Base-by-base conservation (phyloP, 2,113 vertebrate genomes). In the Serilophus lunatus region DNA sequence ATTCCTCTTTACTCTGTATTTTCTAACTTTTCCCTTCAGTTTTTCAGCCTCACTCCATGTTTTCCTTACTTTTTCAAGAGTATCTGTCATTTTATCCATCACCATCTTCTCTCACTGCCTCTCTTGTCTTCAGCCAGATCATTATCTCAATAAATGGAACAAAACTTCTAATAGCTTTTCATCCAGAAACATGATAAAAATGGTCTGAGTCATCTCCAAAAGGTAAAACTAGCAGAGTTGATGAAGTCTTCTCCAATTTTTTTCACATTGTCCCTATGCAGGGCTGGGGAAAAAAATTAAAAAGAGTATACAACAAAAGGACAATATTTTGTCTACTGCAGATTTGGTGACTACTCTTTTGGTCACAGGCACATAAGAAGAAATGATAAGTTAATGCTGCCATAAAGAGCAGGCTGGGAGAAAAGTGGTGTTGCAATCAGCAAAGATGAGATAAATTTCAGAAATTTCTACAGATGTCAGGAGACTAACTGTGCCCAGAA, bases 281-380 rank as follows among this genome's bases (percentile, higher is more conserved):
- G 42, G 64, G 35, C 49, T 63, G 60, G n/a, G 23, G 8, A 59
- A 1, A 1, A 5, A 31, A n/a, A 29, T 28, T 13, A 42, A 20
- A 28, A 50, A 60, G 6, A 57, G 35, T 61, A 88, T 83, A 51
- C 64, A 64, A 44, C 92, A 71, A 94, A 85, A 84, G 63, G 33
- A 93, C 69, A 86, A 44, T 29, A 60, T 51, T 35, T 84, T 82
- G 44, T 31, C 75, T 90, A 79, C 69, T 38, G 25, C 63, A 69
- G 66, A 94, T 95, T 88, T 95, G 74, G 84, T 95, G 59, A 94
- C 92, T 95, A 88, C 83, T 95, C 35, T 90, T 88, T 97, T 96
- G 81, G 78, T 95, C 86, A 86, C 82, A 96, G 84, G 66, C 54
- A 92, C 60, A 84, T 92, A 93, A 95, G 96, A 95, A 95, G 57